Base-by-base conservation (phyloP, 2,113 vertebrate genomes). In the Gracilinanus agilis region DNA sequence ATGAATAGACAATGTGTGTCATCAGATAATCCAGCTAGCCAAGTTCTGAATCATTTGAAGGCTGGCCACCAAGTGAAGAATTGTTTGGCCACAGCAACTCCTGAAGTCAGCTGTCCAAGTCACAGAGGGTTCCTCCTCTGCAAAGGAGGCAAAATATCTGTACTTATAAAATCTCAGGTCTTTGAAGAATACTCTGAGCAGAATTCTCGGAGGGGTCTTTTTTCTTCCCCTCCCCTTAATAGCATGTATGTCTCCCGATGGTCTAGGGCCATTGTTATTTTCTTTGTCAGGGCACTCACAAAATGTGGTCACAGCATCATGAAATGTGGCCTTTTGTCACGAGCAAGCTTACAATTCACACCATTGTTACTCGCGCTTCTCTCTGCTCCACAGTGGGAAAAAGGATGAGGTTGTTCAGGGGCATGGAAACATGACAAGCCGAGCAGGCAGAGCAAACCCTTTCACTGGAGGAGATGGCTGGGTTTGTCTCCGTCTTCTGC, bases 251-350 rank as follows among this genome's bases (percentile, higher is more conserved):
- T 34, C 61, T 94, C 92, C 88, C 27, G 92, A 88, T 44, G 55
- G 90, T 89, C 95, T 2, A 0, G 93, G 40, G n/a, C 67, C 7
- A 40, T 89, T 83, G 92, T 90, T 58, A 29, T 89, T 90, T 89
- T 97, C n/a, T 91, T n/a, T 25, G 54, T 54, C 40, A 3, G 0
- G n/a, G 44, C 90, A n/a, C 21, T 92, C 13, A 44, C 54, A 93
- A 83, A 96, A 93, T 40, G 11, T n/a, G 88, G 40, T 61, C 92
- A 19, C 58, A 40, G 92, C 93, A 83, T 56, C 91, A 54, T 90
- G 91, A 3, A 1, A 3, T 34, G 92, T 0, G 11, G 93, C 61
- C 90, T 53, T 92, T 75, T 94, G 89, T 94, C 49, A 90, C 93
- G 24, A 91, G 90, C 25, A 0, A 0, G 44, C 90, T 91, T 44